Evolutionary conservation across 2,797 vertebrate genomes (phyloP).

Genomic region (Gallirallus australis): DNA sequence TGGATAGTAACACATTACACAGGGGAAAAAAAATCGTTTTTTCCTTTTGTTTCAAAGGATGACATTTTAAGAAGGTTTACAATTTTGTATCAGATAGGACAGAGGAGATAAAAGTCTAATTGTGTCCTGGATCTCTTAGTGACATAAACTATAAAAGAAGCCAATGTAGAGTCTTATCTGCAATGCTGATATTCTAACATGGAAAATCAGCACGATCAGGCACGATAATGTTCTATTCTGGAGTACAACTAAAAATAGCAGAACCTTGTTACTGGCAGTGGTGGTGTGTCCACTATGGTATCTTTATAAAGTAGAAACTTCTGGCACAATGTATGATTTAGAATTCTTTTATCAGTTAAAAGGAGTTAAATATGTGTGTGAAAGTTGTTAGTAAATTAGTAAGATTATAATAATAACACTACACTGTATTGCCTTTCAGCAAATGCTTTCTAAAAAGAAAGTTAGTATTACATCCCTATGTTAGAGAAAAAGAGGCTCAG

Average conservation of each 20-base stretch:
- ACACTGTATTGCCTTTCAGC: background rate
- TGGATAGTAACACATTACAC: background rate
- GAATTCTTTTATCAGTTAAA: background rate
- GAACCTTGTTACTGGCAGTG: background rate
- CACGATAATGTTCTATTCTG: background rate
- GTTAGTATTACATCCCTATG: background rate
- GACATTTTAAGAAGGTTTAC: conserved; percentile 25
- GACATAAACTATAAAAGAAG: background rate
- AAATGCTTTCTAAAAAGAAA: background rate
- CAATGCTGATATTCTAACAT: background rate
- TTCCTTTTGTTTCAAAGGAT: conserved; percentile 35
- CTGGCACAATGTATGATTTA: rapidly evolving
- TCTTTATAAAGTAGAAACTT: background rate
- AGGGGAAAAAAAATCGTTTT: background rate
- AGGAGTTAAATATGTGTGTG: background rate
- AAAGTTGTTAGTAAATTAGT: background rate
- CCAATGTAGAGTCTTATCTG: background rate
- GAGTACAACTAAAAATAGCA: background rate
- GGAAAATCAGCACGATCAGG: background rate
- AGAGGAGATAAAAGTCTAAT: background rate
- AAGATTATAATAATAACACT: background rate
- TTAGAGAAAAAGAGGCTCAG: background rate
- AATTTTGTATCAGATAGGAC: background rate
- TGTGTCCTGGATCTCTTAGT: background rate
- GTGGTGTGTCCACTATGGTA: background rate